Conservation (phyloP, 2,113 vertebrate species). For the Tetrax tetrax region DNA sequence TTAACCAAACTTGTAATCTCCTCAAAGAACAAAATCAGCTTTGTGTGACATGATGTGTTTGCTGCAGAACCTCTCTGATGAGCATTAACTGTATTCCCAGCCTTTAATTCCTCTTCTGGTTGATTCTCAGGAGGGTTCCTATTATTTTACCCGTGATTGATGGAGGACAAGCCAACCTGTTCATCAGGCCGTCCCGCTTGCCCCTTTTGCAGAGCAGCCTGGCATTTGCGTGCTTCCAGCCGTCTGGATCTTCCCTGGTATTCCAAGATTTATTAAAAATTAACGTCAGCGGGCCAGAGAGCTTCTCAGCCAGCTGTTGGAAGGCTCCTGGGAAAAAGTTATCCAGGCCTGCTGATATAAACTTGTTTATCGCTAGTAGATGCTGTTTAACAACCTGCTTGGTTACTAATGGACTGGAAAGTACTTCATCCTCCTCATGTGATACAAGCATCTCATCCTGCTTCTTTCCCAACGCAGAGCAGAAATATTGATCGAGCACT, state of each 20-base stretch:
- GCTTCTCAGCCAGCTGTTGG: constrained; percentile 57
- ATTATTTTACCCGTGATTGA: background rate
- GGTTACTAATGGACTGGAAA: constrained; percentile 71
- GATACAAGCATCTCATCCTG: constrained; percentile 39
- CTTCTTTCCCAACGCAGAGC: constrained; percentile 13
- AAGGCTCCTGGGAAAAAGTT: constrained; percentile 52
- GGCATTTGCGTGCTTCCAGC: constrained; percentile 9
- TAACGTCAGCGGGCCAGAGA: background rate
- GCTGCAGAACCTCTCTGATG: background rate
- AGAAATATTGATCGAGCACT: constrained; percentile 53
- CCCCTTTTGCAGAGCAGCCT: background rate
- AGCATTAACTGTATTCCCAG: background rate
- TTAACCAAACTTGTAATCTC: constrained; percentile 49
- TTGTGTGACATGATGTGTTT: background rate
- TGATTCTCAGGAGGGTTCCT: background rate
- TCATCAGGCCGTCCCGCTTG: background rate
- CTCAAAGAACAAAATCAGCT: constrained; percentile 18
- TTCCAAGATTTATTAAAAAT: constrained; percentile 62
- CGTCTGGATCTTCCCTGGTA: background rate
- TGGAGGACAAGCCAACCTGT: background rate
- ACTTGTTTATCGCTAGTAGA: constrained; percentile 57
- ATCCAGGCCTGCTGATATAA: constrained; percentile 35
- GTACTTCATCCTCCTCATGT: constrained; percentile 42
- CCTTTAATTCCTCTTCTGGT: constrained; percentile 18
- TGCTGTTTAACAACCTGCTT: constrained; percentile 68